Percentiles rank a stretch among this genome's conserved stretches.
Conservation (phyloP, 92 coral and sea anemone species). For the Nematostella vectensis region DNA sequence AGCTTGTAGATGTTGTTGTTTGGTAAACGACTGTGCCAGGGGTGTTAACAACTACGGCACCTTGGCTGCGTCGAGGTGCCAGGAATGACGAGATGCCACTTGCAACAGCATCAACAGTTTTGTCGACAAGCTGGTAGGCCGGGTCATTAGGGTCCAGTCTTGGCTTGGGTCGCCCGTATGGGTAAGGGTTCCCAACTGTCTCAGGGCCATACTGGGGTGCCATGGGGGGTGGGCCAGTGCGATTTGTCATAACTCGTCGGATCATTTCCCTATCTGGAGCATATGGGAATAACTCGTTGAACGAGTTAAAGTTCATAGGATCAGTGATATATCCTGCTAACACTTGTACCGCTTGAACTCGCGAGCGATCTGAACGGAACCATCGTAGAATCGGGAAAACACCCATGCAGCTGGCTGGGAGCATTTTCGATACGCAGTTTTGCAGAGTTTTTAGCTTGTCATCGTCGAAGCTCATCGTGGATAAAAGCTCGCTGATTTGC, state of each 20-base stretch:
- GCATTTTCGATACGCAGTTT: conserved; percentile 64
- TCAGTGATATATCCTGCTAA: conserved; percentile 53
- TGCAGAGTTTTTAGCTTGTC: conserved; percentile 62
- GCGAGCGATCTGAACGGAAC: conserved; percentile 50
- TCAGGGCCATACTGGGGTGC: conserved; percentile 32
- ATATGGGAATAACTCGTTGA: conserved; percentile 55
- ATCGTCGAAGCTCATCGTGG: conserved; percentile 58
- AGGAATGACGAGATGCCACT: conserved; percentile 51
- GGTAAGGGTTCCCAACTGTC: conserved; percentile 63
- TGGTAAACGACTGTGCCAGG: conserved; percentile 35
- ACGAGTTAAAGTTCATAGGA: conserved; percentile 50
- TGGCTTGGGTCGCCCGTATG: conserved; percentile 65
- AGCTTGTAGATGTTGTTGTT: conserved; percentile 34
- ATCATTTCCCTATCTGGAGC: conserved; percentile 50
- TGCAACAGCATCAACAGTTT: conserved; percentile 54
- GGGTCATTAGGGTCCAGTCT: conserved; percentile 62
- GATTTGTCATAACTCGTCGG: conserved; percentile 57
- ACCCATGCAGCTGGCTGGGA: conserved; percentile 67
- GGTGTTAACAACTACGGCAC: conserved; percentile 32
- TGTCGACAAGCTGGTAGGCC: conserved; percentile 40
- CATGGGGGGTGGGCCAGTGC: conserved; percentile 51
- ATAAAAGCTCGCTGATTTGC: conserved; percentile 59
- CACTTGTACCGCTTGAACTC: conserved; percentile 57
- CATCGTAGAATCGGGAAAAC: conserved; percentile 50
- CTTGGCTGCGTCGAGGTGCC: conserved; percentile 39